A percentile compares a stretch with the other conserved stretches of the same genome.
These are phyloP conservation scores for Bactericera cockerelli DNA, from an alignment of 1,140 invertebrate species.

Conservation along the genomic window DNA sequence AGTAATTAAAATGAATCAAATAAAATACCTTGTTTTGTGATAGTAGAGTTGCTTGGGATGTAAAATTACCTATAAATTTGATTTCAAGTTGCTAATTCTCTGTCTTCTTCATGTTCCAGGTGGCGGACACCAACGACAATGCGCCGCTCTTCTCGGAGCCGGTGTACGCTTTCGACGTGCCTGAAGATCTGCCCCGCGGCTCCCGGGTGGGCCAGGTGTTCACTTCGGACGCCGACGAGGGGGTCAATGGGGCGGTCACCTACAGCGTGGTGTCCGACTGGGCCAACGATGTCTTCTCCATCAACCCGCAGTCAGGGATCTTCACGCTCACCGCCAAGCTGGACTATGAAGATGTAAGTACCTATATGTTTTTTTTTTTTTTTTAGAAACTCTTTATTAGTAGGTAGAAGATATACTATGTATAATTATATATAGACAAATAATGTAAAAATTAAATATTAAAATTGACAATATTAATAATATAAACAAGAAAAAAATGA, in stretches of 20 bases:
- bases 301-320: constrained; percentile 76
- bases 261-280: constrained; percentile 83
- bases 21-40: too few relatives aligned
- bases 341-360: constrained; percentile 79
- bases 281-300: constrained; percentile 83
- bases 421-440: too few relatives aligned
- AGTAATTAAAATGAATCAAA: too few relatives aligned
- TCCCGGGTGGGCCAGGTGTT: constrained; percentile 62
- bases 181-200: constrained; percentile 65
- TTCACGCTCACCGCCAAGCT: constrained; percentile 75
- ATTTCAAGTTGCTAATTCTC: too few relatives aligned
- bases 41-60: too few relatives aligned
- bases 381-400: too few relatives aligned
- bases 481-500: too few relatives aligned
- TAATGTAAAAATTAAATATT: too few relatives aligned
- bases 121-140: constrained; percentile 87
- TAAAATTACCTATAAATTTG: too few relatives aligned
- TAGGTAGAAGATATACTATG: too few relatives aligned
- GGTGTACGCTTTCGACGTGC: constrained; percentile 77
- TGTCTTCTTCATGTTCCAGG: constrained; percentile 38
- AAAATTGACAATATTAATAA: too few relatives aligned
- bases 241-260: constrained; percentile 70
- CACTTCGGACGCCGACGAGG: constrained; percentile 69
- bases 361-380: not conserved
- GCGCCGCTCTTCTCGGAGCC: constrained; percentile 68